Percentiles rank a stretch among this genome's conserved stretches.
phyloP scores from a whole-genome alignment of 2,113 vertebrate species.

The Chionis minor region DNA sequence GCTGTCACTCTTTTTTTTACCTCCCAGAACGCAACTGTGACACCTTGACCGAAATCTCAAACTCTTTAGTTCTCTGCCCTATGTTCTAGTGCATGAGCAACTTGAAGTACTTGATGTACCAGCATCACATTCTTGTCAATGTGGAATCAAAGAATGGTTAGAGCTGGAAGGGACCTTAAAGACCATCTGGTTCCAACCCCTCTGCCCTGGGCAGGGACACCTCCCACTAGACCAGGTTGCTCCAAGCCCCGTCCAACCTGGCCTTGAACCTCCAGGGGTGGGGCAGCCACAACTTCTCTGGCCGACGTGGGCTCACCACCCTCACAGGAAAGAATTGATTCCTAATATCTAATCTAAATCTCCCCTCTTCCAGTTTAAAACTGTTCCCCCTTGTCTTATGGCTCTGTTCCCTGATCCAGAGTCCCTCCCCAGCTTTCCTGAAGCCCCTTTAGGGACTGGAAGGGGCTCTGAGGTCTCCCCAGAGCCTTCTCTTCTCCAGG shows the following conservation, averaged over 20 bases:
- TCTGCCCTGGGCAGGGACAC: not conserved
- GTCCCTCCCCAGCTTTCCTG: not conserved
- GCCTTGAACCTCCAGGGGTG: not conserved
- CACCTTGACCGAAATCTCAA: not conserved
- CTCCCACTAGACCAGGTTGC: not conserved
- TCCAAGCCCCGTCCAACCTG: not conserved
- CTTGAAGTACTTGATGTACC: not conserved
- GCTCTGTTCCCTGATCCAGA: not conserved
- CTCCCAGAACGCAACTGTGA: not conserved
- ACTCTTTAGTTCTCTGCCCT: not conserved
- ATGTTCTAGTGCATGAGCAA: not conserved
- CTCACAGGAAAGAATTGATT: not conserved
- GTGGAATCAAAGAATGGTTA: not conserved
- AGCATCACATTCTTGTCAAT: not conserved
- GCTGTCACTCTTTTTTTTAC: not conserved
- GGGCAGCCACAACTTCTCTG: not conserved
- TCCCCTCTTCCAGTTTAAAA: not conserved
- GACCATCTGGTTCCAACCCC: not conserved
- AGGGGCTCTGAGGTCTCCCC: not conserved
- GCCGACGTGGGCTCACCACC: not conserved
- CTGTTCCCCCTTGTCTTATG: not conserved
- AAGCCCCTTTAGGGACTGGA: not conserved
- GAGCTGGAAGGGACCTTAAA: not conserved
- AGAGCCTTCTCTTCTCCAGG: not conserved
- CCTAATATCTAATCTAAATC: not conserved